Evolutionary conservation across 2,113 vertebrate genomes (phyloP), one percentile per base, ranked within the genome.

Genomic region (Mionectes macconnelli): DNA sequence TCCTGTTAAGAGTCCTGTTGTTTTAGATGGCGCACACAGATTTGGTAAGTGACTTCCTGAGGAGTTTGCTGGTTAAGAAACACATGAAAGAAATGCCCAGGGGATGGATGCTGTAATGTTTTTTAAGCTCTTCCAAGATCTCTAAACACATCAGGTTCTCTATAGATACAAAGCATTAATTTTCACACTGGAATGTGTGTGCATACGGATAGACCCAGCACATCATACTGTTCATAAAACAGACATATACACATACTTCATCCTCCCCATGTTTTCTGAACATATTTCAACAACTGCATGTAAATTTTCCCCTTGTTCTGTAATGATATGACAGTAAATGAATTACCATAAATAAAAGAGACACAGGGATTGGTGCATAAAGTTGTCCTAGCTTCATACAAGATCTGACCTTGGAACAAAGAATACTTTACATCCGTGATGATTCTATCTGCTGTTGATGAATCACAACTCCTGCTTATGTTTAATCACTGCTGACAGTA

Each of bases 401-500:
- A 88, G 74, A 90, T 96, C 90, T 97, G 94, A 98, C 97, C 97
- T 97, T 98, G 96, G 87, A 86, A 97, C 67, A 79, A 85, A 93
- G 83, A 84, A 93, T 93, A 77, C 72, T 95, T 97, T 95, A 96
- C 85, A 96, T 97, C 81, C 42, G 15, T 96, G 95, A 95, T 93
- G 95, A 97, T 95, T 94, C 93, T 97, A 97, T 97, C 90, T 97
- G 77, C 87, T 18, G 56, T 96, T 97, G 97, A 98, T 98, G 96
- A 97, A 98, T 97, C 96, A 92, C 97, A 98, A 94, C 59, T 86
- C 85, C 79, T 96, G 90, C 94, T 97, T 97, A 96, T 95, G 95
- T 98, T 98, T 98, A 97, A 98, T 97, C 96, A 97, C 96, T 94
- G 91, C 96, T 97, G 96, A 97, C 96, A 97, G 96, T 89, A 97